Conservation (phyloP, 2,888 invertebrate genomes). For the Orchesellides sinensis region DNA sequence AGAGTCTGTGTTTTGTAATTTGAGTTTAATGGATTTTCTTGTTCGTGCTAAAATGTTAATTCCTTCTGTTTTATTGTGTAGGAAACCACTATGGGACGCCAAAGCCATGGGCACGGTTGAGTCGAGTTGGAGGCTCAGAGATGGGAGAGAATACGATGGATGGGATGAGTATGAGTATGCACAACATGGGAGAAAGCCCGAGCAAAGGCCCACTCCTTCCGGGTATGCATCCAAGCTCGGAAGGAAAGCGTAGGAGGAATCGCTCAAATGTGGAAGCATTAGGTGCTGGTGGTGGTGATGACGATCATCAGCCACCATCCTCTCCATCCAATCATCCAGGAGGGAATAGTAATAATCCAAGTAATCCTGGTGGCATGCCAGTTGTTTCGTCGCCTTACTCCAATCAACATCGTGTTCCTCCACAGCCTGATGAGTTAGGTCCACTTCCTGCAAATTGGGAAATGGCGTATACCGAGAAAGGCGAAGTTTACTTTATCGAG, state of each 20-base stretch:
- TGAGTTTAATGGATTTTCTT: not conserved
- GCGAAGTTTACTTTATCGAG: conserved; percentile 99
- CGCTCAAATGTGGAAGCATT: conserved; percentile 80
- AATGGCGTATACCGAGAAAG: conserved; percentile 96
- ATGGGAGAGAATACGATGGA: conserved; percentile 40
- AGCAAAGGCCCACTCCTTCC: conserved; percentile 77
- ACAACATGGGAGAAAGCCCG: conserved; percentile 7
- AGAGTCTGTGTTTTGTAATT: conserved; percentile 8
- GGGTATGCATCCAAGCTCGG: conserved; percentile 79
- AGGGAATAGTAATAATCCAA: not conserved
- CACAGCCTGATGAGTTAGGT: conserved; percentile 82
- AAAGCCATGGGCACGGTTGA: conserved; percentile 77
- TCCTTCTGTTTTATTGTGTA: conserved; percentile 73
- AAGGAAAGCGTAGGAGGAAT: conserved; percentile 79
- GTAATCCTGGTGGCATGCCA: not conserved
- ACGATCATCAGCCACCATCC: conserved; percentile 66
- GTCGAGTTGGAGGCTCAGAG: conserved; percentile 17
- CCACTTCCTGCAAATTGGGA: conserved; percentile 98
- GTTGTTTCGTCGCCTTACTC: conserved; percentile 15
- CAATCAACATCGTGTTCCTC: conserved; percentile 53
- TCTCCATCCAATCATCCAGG: conserved; percentile 47
- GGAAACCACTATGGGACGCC: conserved; percentile 82
- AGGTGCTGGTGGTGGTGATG: conserved; percentile 76
- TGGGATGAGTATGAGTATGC: conserved; percentile 38
- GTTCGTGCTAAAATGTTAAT: not conserved